phyloP scores from a whole-genome alignment of 1,140 invertebrate species.

The Drosophila ambigua region DNA sequence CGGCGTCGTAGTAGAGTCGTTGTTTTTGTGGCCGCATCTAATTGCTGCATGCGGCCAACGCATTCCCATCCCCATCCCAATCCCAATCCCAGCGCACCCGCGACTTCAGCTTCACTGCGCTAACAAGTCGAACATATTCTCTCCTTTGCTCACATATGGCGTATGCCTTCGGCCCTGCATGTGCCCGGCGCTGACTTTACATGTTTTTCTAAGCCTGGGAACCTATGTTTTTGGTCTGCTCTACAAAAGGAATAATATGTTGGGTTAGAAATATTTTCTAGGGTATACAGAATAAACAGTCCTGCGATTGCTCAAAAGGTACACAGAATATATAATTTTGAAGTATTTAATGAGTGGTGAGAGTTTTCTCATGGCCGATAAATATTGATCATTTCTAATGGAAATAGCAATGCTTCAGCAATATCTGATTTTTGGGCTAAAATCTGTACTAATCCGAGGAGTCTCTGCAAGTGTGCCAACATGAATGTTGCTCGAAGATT shows the following conservation, averaged over 20 bases:
- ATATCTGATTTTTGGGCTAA: no score
- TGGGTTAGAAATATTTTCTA: background rate
- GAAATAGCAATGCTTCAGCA: no score
- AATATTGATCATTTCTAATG: no score
- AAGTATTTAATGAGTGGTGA: no score
- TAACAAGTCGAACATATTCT: slow-evolving; percentile 82
- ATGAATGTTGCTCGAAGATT: no score
- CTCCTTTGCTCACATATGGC: slow-evolving; percentile 51
- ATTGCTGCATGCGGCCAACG: slow-evolving; percentile 73
- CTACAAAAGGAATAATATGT: background rate
- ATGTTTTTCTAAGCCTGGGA: slow-evolving; percentile 70
- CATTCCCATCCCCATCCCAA: slow-evolving; percentile 14
- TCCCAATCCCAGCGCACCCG: slow-evolving; percentile 3
- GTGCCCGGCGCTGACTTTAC: slow-evolving; percentile 17
- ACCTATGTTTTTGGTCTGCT: slow-evolving; percentile 60
- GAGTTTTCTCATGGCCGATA: no score
- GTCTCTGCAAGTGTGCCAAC: no score
- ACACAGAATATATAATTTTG: no score
- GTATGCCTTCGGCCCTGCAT: slow-evolving; percentile 50
- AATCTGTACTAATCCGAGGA: no score
- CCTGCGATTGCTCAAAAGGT: no score
- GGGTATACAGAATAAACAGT: no score
- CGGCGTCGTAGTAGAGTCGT: slow-evolving; percentile 50
- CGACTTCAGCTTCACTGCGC: slow-evolving; percentile 54
- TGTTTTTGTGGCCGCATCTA: slow-evolving; percentile 73